phyloP scores from a whole-genome alignment of 2,797 vertebrate genomes.

The Simalia tracyae region DNA sequence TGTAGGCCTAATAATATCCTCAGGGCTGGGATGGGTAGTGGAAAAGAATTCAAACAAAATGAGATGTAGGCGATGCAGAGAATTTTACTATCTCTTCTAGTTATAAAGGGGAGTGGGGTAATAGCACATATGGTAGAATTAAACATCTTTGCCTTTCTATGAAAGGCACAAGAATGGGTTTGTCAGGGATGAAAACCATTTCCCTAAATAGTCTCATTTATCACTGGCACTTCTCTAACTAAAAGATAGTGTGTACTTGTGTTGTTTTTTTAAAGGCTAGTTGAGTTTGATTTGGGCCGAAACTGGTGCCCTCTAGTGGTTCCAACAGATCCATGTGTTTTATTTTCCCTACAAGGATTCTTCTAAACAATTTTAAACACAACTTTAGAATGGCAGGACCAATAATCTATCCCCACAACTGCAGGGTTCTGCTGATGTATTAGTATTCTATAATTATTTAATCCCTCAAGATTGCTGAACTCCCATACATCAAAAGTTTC shows the following conservation, averaged over 20 bases:
- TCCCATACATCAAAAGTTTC: not conserved
- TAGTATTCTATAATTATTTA: not conserved
- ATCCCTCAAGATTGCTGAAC: not conserved
- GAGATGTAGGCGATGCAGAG: not conserved
- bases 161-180: not conserved
- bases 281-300: constrained; percentile 9
- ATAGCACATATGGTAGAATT: not conserved
- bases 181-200: not conserved
- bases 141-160: not conserved
- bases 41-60: not conserved
- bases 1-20: not conserved
- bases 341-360: not conserved
- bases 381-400: not conserved
- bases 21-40: not conserved
- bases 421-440: not conserved
- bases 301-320: constrained; percentile 66
- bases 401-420: not conserved
- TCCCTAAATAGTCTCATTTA: not conserved
- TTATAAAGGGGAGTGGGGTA: not conserved
- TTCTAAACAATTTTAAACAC: not conserved
- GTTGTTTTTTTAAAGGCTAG: not conserved
- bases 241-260: not conserved
- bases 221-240: not conserved
- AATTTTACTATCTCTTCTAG: not conserved
- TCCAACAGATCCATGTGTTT: not conserved